Evolutionary conservation across 1,140 invertebrate genomes (phyloP), one percentile per base, ranked within the genome.

Genomic region (Teleogryllus occipitalis): DNA sequence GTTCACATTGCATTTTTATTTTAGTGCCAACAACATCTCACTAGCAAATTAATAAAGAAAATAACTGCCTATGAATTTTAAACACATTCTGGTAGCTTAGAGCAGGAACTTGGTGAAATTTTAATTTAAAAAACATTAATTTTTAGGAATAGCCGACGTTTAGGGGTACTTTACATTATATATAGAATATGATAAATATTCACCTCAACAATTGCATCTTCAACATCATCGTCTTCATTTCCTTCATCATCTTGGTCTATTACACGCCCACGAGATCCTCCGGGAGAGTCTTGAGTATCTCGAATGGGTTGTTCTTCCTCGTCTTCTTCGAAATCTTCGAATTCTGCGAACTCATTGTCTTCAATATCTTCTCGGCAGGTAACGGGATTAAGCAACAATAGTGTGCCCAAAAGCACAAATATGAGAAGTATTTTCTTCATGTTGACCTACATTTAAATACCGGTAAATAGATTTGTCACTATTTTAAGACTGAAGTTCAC

Each of bases 331-430:
- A 96, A 95, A 83, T 98, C 95, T 87, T 98, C 97, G 88, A 98
- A 98, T 86, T 98, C 97, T 3, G 96, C 96, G 90, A 98, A 98
- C 83, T 98, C 97, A 90, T 97, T 97, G 84, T 97, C 96, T 82
- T 94, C 92, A 3, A 89, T 85, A 79, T 91, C 91, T 81, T 92
- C 89, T 47, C 88, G 85, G 76, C 86, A 77, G n/a, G 10, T 18
- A 65, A 65, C 54, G 7, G 54, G 18, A 14, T 14, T 65, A 65
- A 65, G 18, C 18, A 65, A 65, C 18, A 65, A 65, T 65, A 65
- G 10, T 7, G 54, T 18, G 10, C 10, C 10, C 18, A 65, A 7
- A 65, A 65, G 54, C 10, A 65, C 10, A 39, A 39, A 39, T 39
- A 65, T 65, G 18, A 65, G 54, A 10, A 65, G 54, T 14, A 39